Conservation (phyloP, 2,797 vertebrate species). For the Alectoris magna region DNA sequence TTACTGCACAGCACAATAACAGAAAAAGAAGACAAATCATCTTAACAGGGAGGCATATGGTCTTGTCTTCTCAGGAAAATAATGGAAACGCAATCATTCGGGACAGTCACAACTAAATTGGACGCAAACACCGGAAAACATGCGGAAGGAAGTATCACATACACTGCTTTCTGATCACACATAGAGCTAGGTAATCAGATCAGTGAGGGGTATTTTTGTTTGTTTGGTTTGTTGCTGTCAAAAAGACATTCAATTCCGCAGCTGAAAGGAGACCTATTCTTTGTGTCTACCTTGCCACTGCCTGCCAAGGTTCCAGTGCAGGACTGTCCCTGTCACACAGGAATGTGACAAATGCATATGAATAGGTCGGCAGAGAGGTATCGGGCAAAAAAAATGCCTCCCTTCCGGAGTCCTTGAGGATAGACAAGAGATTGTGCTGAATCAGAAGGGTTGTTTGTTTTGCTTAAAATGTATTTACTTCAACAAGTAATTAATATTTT, state of each 20-base stretch:
- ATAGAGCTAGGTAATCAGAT: neutral
- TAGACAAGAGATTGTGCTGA: neutral
- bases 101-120: constrained; percentile 13
- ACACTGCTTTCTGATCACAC: neutral
- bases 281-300: neutral
- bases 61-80: neutral
- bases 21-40: constrained; percentile 5
- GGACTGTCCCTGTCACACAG: neutral
- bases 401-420: neutral
- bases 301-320: neutral
- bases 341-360: neutral
- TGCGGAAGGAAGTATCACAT: neutral
- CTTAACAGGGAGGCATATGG: neutral
- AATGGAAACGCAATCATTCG: neutral
- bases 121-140: neutral
- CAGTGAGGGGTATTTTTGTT: accelerated
- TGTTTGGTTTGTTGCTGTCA: neutral
- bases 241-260: constrained; percentile 13
- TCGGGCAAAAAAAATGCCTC: neutral
- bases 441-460: constrained; percentile 30
- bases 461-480: constrained; percentile 39
- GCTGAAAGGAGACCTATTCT: neutral
- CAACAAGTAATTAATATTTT: constrained; percentile 59
- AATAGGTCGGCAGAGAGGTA: neutral
- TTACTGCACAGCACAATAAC: neutral